Conservation (phyloP, 2,888 invertebrate species). For the Folsomia candida region DNA sequence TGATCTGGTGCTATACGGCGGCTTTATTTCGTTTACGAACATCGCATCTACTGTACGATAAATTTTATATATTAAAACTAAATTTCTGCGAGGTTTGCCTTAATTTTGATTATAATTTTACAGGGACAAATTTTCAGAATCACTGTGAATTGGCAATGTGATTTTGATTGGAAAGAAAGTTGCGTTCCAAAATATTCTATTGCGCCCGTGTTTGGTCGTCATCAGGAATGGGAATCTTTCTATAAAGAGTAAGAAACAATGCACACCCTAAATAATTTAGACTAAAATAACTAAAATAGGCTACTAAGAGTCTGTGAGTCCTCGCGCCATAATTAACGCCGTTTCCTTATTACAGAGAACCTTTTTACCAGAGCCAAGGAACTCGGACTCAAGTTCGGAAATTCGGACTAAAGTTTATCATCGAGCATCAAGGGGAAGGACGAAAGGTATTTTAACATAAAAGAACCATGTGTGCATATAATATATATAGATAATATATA, state of each 20-base stretch:
- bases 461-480: not conserved
- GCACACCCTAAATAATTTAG: no score
- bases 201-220: conserved; percentile 37
- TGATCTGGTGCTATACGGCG: conserved; percentile 39
- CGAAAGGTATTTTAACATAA: conserved; percentile 13
- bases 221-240: conserved; percentile 40
- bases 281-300: not conserved
- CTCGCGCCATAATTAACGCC: conserved; percentile 3
- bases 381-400: conserved; percentile 38
- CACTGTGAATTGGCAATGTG: conserved; percentile 41
- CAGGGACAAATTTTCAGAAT: conserved; percentile 44
- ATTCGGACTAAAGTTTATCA: conserved; percentile 42
- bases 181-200: conserved; percentile 41
- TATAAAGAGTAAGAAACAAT: conserved; percentile 36
- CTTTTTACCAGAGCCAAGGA: conserved; percentile 40
- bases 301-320: no score
- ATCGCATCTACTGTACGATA: conserved; percentile 38
- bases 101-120: not conserved
- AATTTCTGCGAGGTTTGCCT: no score
- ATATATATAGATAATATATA: not conserved
- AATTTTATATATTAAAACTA: no score
- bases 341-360: conserved; percentile 24
- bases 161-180: conserved; percentile 39
- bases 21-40: conserved; percentile 43
- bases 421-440: conserved; percentile 43